Evolutionary conservation across 2,113 vertebrate genomes (phyloP), one percentile per base, ranked within the genome.

Genomic region (Zapus hudsonius): DNA sequence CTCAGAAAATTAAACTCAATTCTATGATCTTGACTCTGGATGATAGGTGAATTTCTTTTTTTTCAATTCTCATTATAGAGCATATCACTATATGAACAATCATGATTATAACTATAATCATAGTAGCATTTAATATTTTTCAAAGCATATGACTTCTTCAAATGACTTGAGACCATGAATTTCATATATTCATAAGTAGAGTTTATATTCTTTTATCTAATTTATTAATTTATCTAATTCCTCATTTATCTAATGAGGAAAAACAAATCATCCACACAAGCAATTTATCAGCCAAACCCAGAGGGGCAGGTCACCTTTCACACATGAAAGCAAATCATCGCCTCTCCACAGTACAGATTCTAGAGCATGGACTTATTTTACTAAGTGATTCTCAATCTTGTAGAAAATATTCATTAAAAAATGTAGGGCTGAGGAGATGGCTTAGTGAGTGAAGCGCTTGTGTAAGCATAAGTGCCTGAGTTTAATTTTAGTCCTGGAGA

Each of bases 91-190:
- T 31, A 29, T 47, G 38, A 13, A 78, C 31, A 52, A 66, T 25
- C 38, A 6, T 55, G 40, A 31, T 80, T 67, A 69, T 44, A 87
- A 76, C 13, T 70, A 2, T 73, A 80, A 88, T 70, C 61, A 59
- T 16, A 47, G 40, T n/a, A 11, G 63, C 5, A 64, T 67, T 59
- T 64, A 66, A 74, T 80, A 36, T 44, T 55, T 82, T 93, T 15
- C 69, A 82, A 91, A 84, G 47, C 76, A 66, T 55, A 36, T 86
- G 42, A 36, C 38, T 84, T 93, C 73, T 78, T 79, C 59, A 94
- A 69, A 87, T 36, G 19, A 27, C 17, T 84, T 61, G 5, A 83
- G 23, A 63, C 27, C 74, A 92, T 22, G 31, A 52, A 87, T 27
- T 84, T 70, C 33, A 75, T 55, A 8, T 52, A 81, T 36, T 31